These are phyloP conservation scores for Pristionchus mayeri DNA, from an alignment of 2,888 invertebrate genomes.

Conservation along the genomic window DNA sequence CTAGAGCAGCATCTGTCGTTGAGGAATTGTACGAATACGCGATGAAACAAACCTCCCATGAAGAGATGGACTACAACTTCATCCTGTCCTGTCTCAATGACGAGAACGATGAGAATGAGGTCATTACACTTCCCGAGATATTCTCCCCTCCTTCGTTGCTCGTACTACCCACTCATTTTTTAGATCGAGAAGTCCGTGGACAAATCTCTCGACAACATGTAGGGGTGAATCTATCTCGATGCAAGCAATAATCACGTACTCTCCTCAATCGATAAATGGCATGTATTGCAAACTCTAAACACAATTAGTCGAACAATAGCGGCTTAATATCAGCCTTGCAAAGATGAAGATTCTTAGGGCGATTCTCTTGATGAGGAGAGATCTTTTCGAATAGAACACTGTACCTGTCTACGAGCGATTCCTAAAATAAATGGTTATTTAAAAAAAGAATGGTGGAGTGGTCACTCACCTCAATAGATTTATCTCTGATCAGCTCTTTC, in stretches of 20 bases:
- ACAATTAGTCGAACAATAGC: constrained; percentile 33
- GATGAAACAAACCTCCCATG: not conserved
- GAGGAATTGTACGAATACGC: constrained; percentile 28
- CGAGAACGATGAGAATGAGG: not conserved
- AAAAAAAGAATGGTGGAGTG: not conserved
- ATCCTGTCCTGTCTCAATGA: constrained; percentile 19
- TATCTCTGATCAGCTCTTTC: constrained; percentile 27
- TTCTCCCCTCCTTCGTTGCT: too few species aligned
- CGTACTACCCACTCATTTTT: too few species aligned
- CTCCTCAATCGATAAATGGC: constrained; percentile 23
- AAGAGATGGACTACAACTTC: not conserved
- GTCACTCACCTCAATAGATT: constrained; percentile 32
- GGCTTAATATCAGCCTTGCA: constrained; percentile 39
- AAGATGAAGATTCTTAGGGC: constrained; percentile 28
- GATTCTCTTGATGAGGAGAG: constrained; percentile 4
- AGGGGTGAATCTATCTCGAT: not conserved
- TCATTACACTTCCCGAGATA: not conserved
- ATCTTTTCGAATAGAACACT: not conserved
- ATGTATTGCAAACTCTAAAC: not conserved
- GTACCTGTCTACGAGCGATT: constrained; percentile 6
- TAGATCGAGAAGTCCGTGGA: constrained; percentile 10
- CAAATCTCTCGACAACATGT: not conserved
- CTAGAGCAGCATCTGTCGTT: not conserved
- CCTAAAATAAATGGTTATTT: not conserved
- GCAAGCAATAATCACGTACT: not conserved